Conservation (phyloP, 2,888 invertebrate species). For the Blastobasis adustella region DNA sequence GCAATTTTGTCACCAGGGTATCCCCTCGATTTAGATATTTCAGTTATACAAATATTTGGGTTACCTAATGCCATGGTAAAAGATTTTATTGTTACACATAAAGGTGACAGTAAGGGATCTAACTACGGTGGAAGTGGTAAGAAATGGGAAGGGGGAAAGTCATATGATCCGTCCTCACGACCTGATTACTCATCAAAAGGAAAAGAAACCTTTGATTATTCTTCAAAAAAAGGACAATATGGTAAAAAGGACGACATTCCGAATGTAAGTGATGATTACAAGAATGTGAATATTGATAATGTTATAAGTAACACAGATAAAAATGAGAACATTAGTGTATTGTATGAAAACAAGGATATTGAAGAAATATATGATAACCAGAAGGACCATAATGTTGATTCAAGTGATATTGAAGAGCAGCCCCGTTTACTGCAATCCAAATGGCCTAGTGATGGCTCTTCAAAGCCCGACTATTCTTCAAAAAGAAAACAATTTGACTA, state of each 20-base stretch:
- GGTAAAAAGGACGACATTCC: constrained; percentile 6
- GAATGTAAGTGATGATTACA: constrained; percentile 7
- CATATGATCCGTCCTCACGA: constrained; percentile 22
- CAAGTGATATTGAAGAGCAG: too few species aligned
- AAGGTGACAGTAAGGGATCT: constrained; percentile 27
- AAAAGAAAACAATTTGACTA: constrained; percentile 4
- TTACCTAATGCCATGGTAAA: constrained; percentile 55
- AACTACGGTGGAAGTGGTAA: constrained; percentile 29
- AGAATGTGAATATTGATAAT: too few species aligned
- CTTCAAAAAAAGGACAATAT: constrained; percentile 17
- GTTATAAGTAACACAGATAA: too few species aligned
- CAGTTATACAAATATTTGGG: constrained; percentile 52
- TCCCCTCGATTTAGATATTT: constrained; percentile 81
- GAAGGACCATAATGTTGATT: too few species aligned
- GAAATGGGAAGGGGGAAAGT: constrained; percentile 24
- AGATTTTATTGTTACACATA: constrained; percentile 47
- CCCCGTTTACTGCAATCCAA: too few species aligned
- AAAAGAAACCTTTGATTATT: constrained; percentile 20
- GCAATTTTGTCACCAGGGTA: constrained; percentile 74
- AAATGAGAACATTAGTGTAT: too few species aligned
- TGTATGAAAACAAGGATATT: too few species aligned
- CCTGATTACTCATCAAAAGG: constrained; percentile 15
- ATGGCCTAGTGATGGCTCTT: too few species aligned
- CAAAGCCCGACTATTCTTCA: constrained; percentile 11
- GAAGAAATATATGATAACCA: too few species aligned